Evolutionary conservation across 2,888 invertebrate genomes (phyloP).

Genomic region (Nysson spinosus): DNA sequence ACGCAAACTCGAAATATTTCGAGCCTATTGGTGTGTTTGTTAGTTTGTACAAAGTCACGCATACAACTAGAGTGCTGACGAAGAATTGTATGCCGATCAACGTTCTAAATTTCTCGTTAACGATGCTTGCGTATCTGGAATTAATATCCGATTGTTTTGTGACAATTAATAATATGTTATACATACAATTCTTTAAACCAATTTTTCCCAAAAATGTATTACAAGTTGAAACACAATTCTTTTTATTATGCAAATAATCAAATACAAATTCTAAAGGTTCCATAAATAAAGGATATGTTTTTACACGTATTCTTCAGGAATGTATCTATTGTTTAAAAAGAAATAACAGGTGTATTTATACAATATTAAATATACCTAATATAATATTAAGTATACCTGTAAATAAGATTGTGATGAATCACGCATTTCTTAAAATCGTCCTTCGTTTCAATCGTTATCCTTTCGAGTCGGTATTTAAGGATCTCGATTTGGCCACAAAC

Average conservation of each 20-base stretch:
- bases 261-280: no score
- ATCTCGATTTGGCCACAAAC: slow-evolving; percentile 61
- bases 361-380: background rate
- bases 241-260: no score
- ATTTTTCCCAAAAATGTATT: no score
- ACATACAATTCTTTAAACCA: no score
- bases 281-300: no score
- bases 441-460: background rate
- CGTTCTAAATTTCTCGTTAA: slow-evolving; percentile 7
- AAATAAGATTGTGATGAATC: slow-evolving; percentile 35
- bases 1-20: slow-evolving; percentile 3
- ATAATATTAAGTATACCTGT: slow-evolving; percentile 23
- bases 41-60: slow-evolving; percentile 9
- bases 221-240: no score
- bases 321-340: no score
- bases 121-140: slow-evolving; percentile 17
- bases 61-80: slow-evolving; percentile 17
- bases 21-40: background rate
- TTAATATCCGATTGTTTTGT: no score
- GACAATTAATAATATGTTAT: no score
- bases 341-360: background rate
- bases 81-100: slow-evolving; percentile 28
- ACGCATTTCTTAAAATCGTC: slow-evolving; percentile 13
- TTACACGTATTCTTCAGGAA: no score
- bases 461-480: slow-evolving; percentile 27